These are phyloP conservation scores for Himalopsyche japonica DNA, from an alignment of 2,888 invertebrate species.

Conservation along the genomic window DNA sequence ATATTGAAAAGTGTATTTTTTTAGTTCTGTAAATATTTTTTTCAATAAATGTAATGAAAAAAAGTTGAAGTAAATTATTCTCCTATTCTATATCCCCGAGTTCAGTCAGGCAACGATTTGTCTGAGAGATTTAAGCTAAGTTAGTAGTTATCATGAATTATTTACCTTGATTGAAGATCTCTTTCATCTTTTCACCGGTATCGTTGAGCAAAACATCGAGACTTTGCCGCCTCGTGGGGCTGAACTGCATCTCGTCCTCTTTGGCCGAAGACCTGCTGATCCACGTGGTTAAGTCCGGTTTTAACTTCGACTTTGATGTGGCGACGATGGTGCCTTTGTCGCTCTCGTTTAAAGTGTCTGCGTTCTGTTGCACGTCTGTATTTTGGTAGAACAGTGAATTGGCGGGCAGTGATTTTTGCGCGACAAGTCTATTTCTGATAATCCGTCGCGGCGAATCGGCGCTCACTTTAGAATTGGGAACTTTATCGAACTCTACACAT, in stretches of 20 bases:
- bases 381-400: conserved; percentile 45
- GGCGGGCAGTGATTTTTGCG: conserved; percentile 55
- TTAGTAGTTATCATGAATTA: too few species aligned
- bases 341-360: conserved; percentile 46
- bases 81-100: too few species aligned
- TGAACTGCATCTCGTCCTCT: conserved; percentile 48
- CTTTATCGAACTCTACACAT: conserved; percentile 39
- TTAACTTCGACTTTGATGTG: conserved; percentile 50
- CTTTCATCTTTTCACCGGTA: conserved; percentile 80
- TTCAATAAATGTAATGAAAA: too few species aligned
- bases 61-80: too few species aligned
- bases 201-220: conserved; percentile 75
- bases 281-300: conserved; percentile 60
- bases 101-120: too few species aligned
- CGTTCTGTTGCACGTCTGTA: conserved; percentile 44
- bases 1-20: too few species aligned
- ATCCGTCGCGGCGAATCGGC: conserved; percentile 52
- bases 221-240: conserved; percentile 67
- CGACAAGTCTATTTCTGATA: conserved; percentile 46
- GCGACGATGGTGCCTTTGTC: conserved; percentile 49
- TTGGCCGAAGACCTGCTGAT: conserved; percentile 60
- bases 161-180: conserved; percentile 75
- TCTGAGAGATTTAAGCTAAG: too few species aligned
- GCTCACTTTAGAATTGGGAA: conserved; percentile 49
- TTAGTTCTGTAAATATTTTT: too few species aligned